Conservation (phyloP, 2,888 invertebrate species). For the Neria commutata region DNA sequence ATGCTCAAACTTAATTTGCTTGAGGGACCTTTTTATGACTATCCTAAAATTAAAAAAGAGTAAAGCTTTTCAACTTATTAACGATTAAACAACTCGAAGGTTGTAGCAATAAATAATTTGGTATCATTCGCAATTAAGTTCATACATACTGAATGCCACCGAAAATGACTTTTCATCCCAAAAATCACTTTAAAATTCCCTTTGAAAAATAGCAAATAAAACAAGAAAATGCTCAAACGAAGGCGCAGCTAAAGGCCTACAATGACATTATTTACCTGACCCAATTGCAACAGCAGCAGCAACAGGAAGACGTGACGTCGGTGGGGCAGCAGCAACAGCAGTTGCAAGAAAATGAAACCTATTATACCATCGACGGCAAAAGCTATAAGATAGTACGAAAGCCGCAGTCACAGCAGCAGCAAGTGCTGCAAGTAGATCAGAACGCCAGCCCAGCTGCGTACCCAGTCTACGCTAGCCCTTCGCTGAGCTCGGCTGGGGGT, state of each 20-base stretch:
- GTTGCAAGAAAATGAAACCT: constrained; percentile 47
- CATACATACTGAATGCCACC: too few species aligned
- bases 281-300: constrained; percentile 56
- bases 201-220: constrained; percentile 51
- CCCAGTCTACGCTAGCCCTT: constrained; percentile 83
- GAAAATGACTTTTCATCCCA: too few species aligned
- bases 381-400: constrained; percentile 51
- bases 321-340: constrained; percentile 36
- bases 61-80: too few species aligned
- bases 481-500: constrained; percentile 56
- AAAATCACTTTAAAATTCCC: constrained; percentile 19
- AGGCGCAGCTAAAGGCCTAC: constrained; percentile 79
- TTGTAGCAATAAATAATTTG: too few species aligned
- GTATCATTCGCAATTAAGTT: too few species aligned
- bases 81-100: too few species aligned
- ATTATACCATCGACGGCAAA: constrained; percentile 53
- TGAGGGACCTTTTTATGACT: too few species aligned
- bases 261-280: constrained; percentile 68
- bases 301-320: constrained; percentile 40
- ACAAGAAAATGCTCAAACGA: constrained; percentile 65
- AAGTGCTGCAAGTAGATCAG: constrained; percentile 42
- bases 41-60: too few species aligned
- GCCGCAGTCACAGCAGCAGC: constrained; percentile 36
- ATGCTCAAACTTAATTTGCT: too few species aligned
- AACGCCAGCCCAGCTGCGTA: constrained; percentile 62